Evolutionary conservation across 92 coral and sea anemone species (phyloP).

Genomic region (Siderastrea siderea): DNA sequence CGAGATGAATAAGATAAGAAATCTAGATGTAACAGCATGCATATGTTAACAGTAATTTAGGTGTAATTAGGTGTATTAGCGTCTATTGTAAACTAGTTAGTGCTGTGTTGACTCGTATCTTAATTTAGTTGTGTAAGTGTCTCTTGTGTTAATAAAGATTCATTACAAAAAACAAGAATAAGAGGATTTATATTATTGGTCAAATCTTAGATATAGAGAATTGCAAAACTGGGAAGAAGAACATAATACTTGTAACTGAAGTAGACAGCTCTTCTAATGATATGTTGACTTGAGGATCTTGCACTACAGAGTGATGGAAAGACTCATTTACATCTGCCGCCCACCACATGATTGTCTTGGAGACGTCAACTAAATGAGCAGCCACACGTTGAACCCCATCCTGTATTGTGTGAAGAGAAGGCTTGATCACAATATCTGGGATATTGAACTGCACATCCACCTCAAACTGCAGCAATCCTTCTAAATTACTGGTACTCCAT

Average conservation of each 20-base stretch:
- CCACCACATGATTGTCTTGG: conserved; percentile 96
- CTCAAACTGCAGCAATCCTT: conserved; percentile 85
- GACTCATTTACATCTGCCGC: conserved; percentile 97
- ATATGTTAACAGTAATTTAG: too few relatives aligned
- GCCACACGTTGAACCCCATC: conserved; percentile 88
- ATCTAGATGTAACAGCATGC: too few relatives aligned
- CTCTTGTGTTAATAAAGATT: neutral
- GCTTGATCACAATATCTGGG: conserved; percentile 94
- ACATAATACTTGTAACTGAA: conserved; percentile 83
- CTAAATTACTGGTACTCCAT: conserved; percentile 61
- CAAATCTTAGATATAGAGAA: neutral
- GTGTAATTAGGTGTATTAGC: too few relatives aligned
- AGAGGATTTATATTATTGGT: too few relatives aligned
- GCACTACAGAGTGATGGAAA: conserved; percentile 80
- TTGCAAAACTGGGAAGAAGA: neutral
- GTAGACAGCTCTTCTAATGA: conserved; percentile 77
- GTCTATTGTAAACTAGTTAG: too few relatives aligned
- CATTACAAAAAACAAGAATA: neutral
- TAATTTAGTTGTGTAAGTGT: too few relatives aligned
- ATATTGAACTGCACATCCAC: conserved; percentile 92
- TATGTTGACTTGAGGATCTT: conserved; percentile 71
- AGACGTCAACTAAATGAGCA: conserved; percentile 78
- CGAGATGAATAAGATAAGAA: too few relatives aligned
- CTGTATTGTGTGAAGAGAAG: conserved; percentile 84
- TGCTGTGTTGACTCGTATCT: too few relatives aligned